These are phyloP conservation scores for Plecturocebus donacophilus DNA, from an alignment of 2,113 vertebrate genomes.

Conservation along the genomic window DNA sequence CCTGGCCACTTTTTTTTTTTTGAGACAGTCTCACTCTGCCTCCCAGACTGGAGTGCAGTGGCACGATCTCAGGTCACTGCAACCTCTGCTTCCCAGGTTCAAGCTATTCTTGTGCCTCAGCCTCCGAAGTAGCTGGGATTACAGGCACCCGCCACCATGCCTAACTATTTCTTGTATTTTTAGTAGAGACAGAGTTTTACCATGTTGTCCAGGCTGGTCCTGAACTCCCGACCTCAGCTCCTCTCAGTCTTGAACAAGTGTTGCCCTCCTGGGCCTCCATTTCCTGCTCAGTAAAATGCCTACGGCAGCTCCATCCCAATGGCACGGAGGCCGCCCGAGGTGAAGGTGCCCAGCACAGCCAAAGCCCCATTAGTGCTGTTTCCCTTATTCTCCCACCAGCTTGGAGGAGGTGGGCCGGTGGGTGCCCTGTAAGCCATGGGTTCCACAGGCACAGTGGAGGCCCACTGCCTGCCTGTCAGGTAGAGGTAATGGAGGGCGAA, in stretches of 20 bases:
- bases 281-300: neutral
- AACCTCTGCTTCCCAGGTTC: too few relatives aligned
- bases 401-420: neutral
- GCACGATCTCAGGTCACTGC: too few relatives aligned
- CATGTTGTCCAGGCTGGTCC: too few relatives aligned
- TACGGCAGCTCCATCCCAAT: rapidly evolving
- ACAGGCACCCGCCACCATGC: too few relatives aligned
- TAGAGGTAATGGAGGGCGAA: neutral
- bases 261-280: neutral
- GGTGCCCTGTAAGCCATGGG: neutral
- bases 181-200: too few relatives aligned
- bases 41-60: too few relatives aligned
- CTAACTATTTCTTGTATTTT: too few relatives aligned
- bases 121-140: too few relatives aligned
- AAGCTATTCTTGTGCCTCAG: too few relatives aligned
- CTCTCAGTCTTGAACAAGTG: neutral
- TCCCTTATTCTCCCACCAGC: neutral
- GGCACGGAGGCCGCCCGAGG: neutral
- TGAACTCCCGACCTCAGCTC: neutral
- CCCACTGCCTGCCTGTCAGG: neutral
- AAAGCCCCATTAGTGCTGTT: neutral
- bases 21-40: too few relatives aligned
- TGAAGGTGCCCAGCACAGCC: neutral
- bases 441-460: neutral
- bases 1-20: too few relatives aligned